Percentiles rank a stretch among this genome's conserved stretches.
Conservation (phyloP, 1,140 invertebrate species). For the Pseudomyrmex gracilis region DNA sequence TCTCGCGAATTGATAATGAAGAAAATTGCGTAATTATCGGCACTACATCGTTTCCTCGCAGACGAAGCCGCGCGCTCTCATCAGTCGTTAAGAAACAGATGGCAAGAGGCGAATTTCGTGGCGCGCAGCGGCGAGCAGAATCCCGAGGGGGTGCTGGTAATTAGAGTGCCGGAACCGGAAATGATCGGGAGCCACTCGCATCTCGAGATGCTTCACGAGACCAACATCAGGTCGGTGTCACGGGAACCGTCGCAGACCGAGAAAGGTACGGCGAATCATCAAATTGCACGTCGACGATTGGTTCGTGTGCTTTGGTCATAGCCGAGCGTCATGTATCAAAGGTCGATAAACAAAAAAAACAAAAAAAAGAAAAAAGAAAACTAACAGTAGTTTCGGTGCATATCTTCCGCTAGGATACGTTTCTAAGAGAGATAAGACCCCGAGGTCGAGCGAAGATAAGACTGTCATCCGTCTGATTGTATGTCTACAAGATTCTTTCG, state of each 20-base stretch:
- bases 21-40: constrained; percentile 5
- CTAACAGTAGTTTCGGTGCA: too few species aligned
- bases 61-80: constrained; percentile 71
- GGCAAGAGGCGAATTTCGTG: constrained; percentile 74
- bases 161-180: constrained; percentile 83
- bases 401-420: too few species aligned
- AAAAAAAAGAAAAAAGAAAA: too few species aligned
- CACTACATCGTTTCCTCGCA: constrained; percentile 25
- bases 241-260: constrained; percentile 83
- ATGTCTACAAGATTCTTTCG: too few species aligned
- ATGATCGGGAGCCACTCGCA: constrained; percentile 80
- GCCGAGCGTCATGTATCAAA: neutral
- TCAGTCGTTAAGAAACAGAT: constrained; percentile 77
- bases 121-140: constrained; percentile 69
- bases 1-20: neutral
- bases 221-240: constrained; percentile 79
- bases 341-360: too few species aligned
- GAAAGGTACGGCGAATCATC: constrained; percentile 77
- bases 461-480: too few species aligned
- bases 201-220: constrained; percentile 81
- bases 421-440: too few species aligned
- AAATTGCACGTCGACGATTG: constrained; percentile 29
- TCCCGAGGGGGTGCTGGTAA: constrained; percentile 79
- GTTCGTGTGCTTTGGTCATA: neutral
- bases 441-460: too few species aligned